Evolutionary conservation across 2,888 invertebrate species (phyloP), one percentile per base, ranked within the genome.

Genomic region (Electrophaes corylata): DNA sequence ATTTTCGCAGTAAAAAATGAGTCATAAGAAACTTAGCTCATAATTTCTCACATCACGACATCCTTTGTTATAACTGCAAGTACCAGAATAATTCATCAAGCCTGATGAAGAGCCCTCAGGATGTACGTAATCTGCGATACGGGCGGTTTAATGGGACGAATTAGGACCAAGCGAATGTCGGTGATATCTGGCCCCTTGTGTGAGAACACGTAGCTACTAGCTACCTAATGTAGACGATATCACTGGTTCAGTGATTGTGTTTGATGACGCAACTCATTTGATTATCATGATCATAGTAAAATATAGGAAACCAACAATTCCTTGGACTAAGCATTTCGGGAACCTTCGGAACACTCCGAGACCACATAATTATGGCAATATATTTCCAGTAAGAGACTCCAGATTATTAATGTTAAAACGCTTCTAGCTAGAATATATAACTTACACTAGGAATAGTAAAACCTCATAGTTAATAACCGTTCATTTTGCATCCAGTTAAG

Each of bases 61-160:
- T 67, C 67, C 67, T 67, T 61, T 67, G 63, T 64, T 43, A 58
- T 33, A 49, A 53, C 57, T 43, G 45, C 58, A 62, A 59, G 57
- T 48, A 58, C 54, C 50, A 61, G 58, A 63, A 64, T 65, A 66
- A 66, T 65, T 67, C 64, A 65, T 64, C 52, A 49, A 56, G 57
- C 44, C 61, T 67, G 62, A 69, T 67, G 66, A 68, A 63, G 61
- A 60, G 73, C 71, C 74, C 66, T 69, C 74, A 70, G 88, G 88
- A 87, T 82, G 85, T 80, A 60, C 69, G 80, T 85, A 84, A 88
- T 88, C 85, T 82, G 76, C 77, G 83, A 89, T 88, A 89, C 85
- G 86, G 89, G 85, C 75, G 72, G 71, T 73, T 77, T 82, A 87
- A 87, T 86, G 78, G 81, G 70, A 67, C 71, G 79, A 84, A 88